phyloP scores from a whole-genome alignment of 2,797 vertebrate genomes.

The Acrocephalus scirpaceus region DNA sequence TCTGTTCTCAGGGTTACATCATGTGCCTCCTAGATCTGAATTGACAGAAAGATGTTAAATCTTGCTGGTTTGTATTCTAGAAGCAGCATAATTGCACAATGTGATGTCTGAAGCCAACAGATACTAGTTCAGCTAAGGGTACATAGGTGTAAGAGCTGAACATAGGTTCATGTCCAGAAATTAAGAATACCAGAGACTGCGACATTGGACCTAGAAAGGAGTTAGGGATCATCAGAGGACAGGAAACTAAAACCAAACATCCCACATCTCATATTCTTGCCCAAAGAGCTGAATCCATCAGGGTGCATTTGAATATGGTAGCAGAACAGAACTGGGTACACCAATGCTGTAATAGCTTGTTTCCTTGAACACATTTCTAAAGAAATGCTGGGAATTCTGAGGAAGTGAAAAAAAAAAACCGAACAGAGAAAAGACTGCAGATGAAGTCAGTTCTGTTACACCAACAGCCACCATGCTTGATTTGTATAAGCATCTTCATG shows the following conservation, averaged over 20 bases:
- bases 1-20: conserved; percentile 49
- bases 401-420: background rate
- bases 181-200: background rate
- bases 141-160: background rate
- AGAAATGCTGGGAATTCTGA: background rate
- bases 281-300: background rate
- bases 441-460: background rate
- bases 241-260: background rate
- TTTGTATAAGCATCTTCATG: background rate
- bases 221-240: background rate
- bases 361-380: background rate
- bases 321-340: background rate
- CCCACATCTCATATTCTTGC: background rate
- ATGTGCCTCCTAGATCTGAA: conserved; percentile 22
- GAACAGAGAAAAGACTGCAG: background rate
- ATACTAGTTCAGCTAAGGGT: background rate
- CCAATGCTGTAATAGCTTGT: background rate
- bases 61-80: conserved; percentile 10
- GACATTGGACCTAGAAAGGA: background rate
- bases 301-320: background rate
- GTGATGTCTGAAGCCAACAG: background rate
- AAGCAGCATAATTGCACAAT: background rate
- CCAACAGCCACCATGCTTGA: background rate
- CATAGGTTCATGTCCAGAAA: background rate
- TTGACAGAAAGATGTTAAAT: conserved; percentile 49